These are phyloP conservation scores for Psilopsiagon aymara DNA, from an alignment of 2,113 vertebrate species.

Conservation along the genomic window DNA sequence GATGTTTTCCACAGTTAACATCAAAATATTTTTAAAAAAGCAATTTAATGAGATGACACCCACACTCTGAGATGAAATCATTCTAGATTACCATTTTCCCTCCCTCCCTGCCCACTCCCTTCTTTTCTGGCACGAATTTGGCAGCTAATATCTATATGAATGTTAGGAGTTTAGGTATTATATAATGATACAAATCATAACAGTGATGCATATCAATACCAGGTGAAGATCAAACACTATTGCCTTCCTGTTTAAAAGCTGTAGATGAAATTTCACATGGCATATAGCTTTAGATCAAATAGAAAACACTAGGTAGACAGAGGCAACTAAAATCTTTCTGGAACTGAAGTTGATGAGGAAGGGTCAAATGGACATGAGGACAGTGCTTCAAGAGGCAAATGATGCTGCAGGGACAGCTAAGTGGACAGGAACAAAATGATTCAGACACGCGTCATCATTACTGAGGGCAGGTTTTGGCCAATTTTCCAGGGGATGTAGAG, in stretches of 20 bases:
- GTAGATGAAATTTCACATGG: background rate
- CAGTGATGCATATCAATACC: background rate
- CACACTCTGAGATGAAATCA: slow-evolving; percentile 25
- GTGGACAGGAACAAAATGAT: background rate
- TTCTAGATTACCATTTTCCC: background rate
- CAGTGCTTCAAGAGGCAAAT: background rate
- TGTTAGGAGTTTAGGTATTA: background rate
- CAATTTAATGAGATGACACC: slow-evolving; percentile 28
- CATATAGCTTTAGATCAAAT: background rate
- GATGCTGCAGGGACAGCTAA: background rate
- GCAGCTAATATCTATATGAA: background rate
- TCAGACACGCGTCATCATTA: background rate
- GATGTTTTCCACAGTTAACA: slow-evolving; percentile 13
- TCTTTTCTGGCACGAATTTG: slow-evolving; percentile 6
- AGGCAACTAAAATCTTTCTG: background rate
- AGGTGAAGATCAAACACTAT: background rate
- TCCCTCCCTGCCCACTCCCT: slow-evolving; percentile 12
- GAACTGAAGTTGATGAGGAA: background rate
- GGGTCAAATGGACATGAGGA: background rate
- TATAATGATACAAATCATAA: background rate
- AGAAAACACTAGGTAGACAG: background rate
- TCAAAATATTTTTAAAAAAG: slow-evolving; percentile 44
- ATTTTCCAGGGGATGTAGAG: background rate
- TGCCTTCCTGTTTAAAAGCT: background rate
- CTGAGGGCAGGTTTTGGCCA: background rate